A percentile compares a stretch with the other conserved stretches of the same genome.
Conservation (phyloP, 2,797 vertebrate species). For the Chelon labrosus region DNA sequence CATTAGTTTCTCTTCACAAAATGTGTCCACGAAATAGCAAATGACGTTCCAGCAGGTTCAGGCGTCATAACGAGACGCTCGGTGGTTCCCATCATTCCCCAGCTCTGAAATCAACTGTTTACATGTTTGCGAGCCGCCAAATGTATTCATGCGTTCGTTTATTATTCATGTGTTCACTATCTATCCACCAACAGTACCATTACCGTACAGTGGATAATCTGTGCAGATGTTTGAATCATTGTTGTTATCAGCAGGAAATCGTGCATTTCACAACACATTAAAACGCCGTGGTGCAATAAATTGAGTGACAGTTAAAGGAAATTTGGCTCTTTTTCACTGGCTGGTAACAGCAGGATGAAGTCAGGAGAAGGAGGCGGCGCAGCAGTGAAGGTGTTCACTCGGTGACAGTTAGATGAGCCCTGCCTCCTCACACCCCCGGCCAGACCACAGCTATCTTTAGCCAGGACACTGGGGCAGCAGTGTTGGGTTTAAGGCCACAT, state of each 20-base stretch:
- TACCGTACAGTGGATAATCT: too few species aligned
- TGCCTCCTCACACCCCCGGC: constrained; percentile 7
- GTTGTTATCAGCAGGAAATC: not conserved
- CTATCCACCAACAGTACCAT: too few species aligned
- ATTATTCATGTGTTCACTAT: too few species aligned
- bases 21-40: too few species aligned
- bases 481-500: constrained; percentile 59
- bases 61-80: too few species aligned
- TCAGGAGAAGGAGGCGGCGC: constrained; percentile 8
- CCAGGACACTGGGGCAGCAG: constrained; percentile 41
- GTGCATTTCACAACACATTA: not conserved
- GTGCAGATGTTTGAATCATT: too few species aligned
- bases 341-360: constrained; percentile 14
- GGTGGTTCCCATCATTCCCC: too few species aligned
- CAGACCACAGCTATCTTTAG: constrained; percentile 78
- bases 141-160: too few species aligned
- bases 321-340: not conserved
- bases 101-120: too few species aligned
- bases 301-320: constrained; percentile 14
- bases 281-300: constrained; percentile 6
- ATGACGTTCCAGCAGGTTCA: too few species aligned
- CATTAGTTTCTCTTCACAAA: too few species aligned
- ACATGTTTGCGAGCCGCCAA: too few species aligned
- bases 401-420: constrained; percentile 65
- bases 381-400: constrained; percentile 59